phyloP scores from a whole-genome alignment of 2,113 vertebrate species.

The Myotis lucifugus region DNA sequence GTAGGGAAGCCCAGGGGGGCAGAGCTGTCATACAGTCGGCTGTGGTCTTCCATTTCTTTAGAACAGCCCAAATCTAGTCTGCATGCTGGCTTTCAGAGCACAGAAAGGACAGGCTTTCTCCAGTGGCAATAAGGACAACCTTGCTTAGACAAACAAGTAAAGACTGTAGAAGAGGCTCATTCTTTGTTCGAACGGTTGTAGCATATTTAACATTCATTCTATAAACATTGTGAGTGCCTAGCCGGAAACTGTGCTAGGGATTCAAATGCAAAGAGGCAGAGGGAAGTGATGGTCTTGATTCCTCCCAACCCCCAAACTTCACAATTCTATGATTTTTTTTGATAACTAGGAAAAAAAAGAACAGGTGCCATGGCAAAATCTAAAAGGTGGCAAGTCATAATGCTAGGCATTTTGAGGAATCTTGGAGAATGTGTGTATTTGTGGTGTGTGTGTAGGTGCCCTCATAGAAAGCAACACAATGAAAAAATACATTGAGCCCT shows the following conservation, averaged over 20 bases:
- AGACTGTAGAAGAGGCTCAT: background rate
- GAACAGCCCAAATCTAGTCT: background rate
- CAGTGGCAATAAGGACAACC: background rate
- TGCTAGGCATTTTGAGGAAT: background rate
- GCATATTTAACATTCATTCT: background rate
- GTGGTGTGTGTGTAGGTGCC: background rate
- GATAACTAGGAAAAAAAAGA: background rate
- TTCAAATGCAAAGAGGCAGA: background rate
- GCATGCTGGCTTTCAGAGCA: background rate
- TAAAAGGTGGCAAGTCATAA: slow-evolving; percentile 14
- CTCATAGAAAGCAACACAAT: background rate
- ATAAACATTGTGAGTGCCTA: background rate
- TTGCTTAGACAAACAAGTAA: background rate
- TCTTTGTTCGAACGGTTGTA: background rate
- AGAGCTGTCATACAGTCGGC: background rate
- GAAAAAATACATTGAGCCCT: background rate
- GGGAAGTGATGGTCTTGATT: background rate
- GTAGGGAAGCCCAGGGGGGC: background rate
- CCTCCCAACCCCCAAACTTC: background rate
- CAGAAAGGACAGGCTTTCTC: background rate
- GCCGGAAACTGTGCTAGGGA: background rate
- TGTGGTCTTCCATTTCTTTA: background rate
- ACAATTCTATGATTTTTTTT: background rate
- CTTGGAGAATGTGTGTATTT: background rate
- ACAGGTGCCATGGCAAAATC: background rate